Percentiles rank a stretch among this genome's conserved stretches.
These are phyloP conservation scores for Malurus elegans DNA, from an alignment of 2,113 vertebrate species.

Conservation along the genomic window DNA sequence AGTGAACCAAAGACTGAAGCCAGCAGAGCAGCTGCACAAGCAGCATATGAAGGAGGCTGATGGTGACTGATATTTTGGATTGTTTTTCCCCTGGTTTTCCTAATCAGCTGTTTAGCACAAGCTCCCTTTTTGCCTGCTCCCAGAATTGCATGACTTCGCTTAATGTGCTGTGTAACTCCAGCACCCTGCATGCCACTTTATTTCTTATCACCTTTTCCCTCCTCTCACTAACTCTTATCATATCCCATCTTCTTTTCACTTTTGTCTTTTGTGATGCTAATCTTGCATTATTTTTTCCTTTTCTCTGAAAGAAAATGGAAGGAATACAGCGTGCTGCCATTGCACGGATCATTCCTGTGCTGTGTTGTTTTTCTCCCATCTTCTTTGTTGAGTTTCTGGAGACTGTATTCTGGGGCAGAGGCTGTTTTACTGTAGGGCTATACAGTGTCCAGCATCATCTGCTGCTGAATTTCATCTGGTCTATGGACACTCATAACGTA, in stretches of 20 bases:
- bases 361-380: background rate
- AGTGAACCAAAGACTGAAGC: background rate
- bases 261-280: background rate
- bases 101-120: constrained; percentile 1
- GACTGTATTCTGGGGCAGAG: background rate
- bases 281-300: background rate
- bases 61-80: background rate
- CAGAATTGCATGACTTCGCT: background rate
- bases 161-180: background rate
- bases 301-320: background rate
- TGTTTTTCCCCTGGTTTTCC: background rate
- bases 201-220: background rate
- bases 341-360: background rate
- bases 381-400: background rate
- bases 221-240: background rate
- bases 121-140: background rate
- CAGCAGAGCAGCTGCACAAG: constrained; percentile 22
- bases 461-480: background rate
- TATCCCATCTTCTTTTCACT: background rate
- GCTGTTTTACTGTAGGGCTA: background rate
- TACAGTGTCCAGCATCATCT: background rate
- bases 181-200: background rate
- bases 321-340: background rate
- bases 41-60: background rate
- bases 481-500: background rate